phyloP scores from a whole-genome alignment of 2,113 vertebrate species.

The Colinus virginianus region DNA sequence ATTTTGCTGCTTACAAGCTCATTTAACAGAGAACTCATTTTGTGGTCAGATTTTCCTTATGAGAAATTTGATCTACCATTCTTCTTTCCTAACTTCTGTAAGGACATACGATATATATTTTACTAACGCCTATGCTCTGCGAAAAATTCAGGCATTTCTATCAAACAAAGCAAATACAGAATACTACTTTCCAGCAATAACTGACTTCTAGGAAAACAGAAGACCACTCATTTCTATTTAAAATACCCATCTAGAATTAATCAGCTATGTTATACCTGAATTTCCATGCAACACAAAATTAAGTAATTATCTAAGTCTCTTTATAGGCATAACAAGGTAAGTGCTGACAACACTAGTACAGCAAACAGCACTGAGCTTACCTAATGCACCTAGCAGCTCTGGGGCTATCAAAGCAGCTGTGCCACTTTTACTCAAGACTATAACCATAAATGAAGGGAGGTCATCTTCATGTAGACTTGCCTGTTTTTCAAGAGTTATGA shows the following conservation, averaged over 20 bases:
- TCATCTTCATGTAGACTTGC: background rate
- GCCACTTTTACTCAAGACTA: background rate
- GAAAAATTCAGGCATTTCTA: background rate
- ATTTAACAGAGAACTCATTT: background rate
- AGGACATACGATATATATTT: background rate
- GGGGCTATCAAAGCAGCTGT: background rate
- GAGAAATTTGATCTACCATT: background rate
- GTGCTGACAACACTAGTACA: background rate
- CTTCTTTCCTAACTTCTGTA: background rate
- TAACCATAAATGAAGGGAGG: background rate
- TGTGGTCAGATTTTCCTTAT: background rate
- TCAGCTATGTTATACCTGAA: background rate
- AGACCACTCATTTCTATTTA: background rate
- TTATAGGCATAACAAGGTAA: background rate
- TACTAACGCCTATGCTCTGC: background rate
- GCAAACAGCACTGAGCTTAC: background rate
- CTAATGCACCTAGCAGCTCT: background rate
- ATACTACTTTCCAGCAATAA: background rate
- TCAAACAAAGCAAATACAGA: background rate
- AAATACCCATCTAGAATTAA: background rate
- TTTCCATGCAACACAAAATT: background rate
- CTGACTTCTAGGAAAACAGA: background rate
- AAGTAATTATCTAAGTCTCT: background rate
- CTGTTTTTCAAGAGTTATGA: background rate
- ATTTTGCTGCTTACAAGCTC: background rate